Evolutionary conservation across 2,888 invertebrate genomes (phyloP).

Genomic region (Ormia ochracea): DNA sequence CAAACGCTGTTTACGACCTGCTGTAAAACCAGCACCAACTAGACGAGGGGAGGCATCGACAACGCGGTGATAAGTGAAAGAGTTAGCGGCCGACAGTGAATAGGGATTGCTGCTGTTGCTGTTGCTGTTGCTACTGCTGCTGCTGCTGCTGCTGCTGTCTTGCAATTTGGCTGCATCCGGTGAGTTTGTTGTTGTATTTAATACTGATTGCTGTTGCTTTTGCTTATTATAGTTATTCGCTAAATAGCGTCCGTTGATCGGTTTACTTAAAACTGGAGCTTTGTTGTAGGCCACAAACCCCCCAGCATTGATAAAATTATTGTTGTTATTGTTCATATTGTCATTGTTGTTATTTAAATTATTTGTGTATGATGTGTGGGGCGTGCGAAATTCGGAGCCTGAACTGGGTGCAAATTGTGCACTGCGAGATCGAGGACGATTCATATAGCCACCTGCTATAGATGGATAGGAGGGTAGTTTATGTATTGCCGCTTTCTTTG

Average conservation of each 20-base stretch:
- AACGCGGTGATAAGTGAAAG: conserved; percentile 76
- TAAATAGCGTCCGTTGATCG: conserved; percentile 41
- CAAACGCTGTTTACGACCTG: conserved; percentile 73
- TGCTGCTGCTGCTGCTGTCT: conserved; percentile 11
- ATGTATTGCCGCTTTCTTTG: conserved; percentile 68
- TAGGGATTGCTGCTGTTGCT: background rate
- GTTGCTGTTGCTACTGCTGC: background rate
- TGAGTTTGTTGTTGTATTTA: conserved; percentile 35
- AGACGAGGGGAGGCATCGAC: conserved; percentile 72
- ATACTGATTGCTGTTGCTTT: conserved; percentile 21
- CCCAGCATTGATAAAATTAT: conserved; percentile 56
- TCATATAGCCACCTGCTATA: conserved; percentile 68
- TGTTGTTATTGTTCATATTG: conserved; percentile 52
- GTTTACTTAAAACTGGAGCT: conserved; percentile 21
- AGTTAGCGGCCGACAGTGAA: conserved; percentile 68
- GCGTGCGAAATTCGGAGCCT: conserved; percentile 60
- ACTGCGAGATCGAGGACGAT: conserved; percentile 70
- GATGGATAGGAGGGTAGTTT: conserved; percentile 71
- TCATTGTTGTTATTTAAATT: conserved; percentile 29
- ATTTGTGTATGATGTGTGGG: conserved; percentile 25
- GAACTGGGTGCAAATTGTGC: conserved; percentile 72
- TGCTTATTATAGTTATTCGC: conserved; percentile 31
- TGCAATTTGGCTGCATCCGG: conserved; percentile 12
- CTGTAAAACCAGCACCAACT: conserved; percentile 67
- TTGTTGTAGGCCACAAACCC: conserved; percentile 56